Conservation (phyloP, 2,113 vertebrate genomes). For the Laterallus jamaicensis region DNA sequence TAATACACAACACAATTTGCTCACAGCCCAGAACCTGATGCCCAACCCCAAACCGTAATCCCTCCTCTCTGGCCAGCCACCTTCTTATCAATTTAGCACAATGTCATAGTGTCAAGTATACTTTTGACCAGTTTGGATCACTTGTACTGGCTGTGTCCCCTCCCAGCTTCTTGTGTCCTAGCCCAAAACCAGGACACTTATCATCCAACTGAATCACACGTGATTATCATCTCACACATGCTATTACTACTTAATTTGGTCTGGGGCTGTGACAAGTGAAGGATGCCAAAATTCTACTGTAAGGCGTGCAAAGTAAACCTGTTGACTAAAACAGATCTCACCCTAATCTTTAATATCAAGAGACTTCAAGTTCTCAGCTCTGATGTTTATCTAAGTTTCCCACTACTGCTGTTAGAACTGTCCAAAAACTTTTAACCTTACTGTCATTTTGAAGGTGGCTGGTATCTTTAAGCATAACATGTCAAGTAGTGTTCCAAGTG, state of each 20-base stretch:
- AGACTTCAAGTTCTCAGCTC: background rate
- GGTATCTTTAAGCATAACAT: background rate
- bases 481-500: background rate
- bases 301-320: background rate
- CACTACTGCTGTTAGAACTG: background rate
- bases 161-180: no score
- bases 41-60: no score
- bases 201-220: background rate
- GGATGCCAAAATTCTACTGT: background rate
- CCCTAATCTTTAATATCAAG: background rate
- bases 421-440: background rate
- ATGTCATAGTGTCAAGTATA: no score
- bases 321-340: background rate
- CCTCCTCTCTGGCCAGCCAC: no score
- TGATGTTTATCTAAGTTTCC: background rate
- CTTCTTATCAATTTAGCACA: no score
- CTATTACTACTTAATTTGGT: background rate
- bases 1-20: no score
- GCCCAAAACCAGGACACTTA: no score
- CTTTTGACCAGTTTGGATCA: no score
- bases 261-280: background rate
- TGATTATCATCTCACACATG: background rate
- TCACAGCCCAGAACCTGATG: no score
- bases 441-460: no score
- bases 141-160: no score